These are phyloP conservation scores for Dryomyza anilis DNA, from an alignment of 2,888 invertebrate genomes.

Conservation along the genomic window DNA sequence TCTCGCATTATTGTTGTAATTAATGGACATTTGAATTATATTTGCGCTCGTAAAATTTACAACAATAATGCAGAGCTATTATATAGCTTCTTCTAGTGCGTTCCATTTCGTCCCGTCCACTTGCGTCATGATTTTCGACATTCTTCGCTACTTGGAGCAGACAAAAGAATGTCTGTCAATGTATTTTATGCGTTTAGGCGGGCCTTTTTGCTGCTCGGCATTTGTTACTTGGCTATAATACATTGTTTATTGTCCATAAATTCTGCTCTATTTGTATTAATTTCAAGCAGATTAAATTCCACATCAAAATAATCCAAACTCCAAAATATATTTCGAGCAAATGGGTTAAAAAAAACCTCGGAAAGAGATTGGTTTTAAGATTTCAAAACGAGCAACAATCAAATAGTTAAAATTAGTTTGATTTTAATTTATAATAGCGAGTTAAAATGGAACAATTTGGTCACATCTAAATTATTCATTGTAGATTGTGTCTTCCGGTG, in stretches of 20 bases:
- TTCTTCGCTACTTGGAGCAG: background rate
- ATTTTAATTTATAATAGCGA: too few relatives aligned
- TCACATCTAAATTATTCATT: too few relatives aligned
- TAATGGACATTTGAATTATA: slow-evolving; percentile 57
- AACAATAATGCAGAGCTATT: slow-evolving; percentile 46
- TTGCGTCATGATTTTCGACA: slow-evolving; percentile 7
- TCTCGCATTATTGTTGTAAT: slow-evolving; percentile 44
- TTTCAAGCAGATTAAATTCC: background rate
- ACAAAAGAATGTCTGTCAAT: slow-evolving; percentile 3
- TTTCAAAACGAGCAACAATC: too few relatives aligned
- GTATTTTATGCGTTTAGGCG: slow-evolving; percentile 13
- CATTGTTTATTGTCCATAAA: slow-evolving; percentile 51
- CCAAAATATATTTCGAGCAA: too few relatives aligned
- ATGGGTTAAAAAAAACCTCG: too few relatives aligned
- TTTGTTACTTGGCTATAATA: slow-evolving; percentile 45
- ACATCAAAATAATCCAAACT: too few relatives aligned
- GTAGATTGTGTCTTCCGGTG: too few relatives aligned
- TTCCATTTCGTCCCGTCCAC: background rate
- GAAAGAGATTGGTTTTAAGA: too few relatives aligned
- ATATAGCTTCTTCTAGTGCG: too few relatives aligned
- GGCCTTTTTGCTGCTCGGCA: slow-evolving; percentile 22
- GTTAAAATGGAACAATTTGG: too few relatives aligned
- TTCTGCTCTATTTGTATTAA: slow-evolving; percentile 35
- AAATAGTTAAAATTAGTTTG: too few relatives aligned
- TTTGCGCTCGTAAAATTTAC: slow-evolving; percentile 57